phyloP scores from a whole-genome alignment of 2,888 invertebrate species.

The Bibio marci region DNA sequence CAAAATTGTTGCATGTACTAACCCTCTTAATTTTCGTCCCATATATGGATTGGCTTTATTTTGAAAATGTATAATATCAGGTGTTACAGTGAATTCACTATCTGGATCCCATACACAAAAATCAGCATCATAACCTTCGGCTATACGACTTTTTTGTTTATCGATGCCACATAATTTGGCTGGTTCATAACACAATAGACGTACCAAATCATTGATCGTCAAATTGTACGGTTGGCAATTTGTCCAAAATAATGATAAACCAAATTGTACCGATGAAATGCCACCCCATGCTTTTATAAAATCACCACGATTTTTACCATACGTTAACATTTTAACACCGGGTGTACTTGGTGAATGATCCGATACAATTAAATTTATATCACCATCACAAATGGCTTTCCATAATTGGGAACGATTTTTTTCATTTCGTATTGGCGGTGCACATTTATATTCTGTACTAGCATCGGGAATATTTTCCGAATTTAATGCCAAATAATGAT shows the following conservation, averaged over 20 bases:
- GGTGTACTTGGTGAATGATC: constrained; percentile 54
- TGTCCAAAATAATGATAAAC: constrained; percentile 52
- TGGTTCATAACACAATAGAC: constrained; percentile 41
- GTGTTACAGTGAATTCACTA: constrained; percentile 35
- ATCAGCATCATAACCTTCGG: constrained; percentile 49
- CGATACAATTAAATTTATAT: constrained; percentile 45
- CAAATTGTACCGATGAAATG: constrained; percentile 54
- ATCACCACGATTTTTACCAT: constrained; percentile 33
- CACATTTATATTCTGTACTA: constrained; percentile 52
- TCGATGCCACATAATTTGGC: constrained; percentile 44
- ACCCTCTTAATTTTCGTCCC: constrained; percentile 39
- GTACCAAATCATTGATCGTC: constrained; percentile 35
- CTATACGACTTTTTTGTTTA: constrained; percentile 41
- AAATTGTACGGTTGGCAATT: constrained; percentile 36
- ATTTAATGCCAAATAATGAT: constrained; percentile 47
- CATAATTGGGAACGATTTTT: constrained; percentile 46
- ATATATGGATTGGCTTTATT: constrained; percentile 56
- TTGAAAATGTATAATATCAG: constrained; percentile 43
- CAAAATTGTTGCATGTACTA: constrained; percentile 45
- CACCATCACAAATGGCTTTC: constrained; percentile 37
- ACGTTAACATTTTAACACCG: constrained; percentile 34
- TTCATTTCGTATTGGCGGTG: constrained; percentile 48
- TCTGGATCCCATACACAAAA: constrained; percentile 55
- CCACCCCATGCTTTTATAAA: constrained; percentile 58
- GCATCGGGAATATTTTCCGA: constrained; percentile 45